Percentiles rank a stretch among this genome's conserved stretches.
Evolutionary conservation across 2,888 invertebrate species (phyloP).

Genomic region (Scaeva pyrastri): DNA sequence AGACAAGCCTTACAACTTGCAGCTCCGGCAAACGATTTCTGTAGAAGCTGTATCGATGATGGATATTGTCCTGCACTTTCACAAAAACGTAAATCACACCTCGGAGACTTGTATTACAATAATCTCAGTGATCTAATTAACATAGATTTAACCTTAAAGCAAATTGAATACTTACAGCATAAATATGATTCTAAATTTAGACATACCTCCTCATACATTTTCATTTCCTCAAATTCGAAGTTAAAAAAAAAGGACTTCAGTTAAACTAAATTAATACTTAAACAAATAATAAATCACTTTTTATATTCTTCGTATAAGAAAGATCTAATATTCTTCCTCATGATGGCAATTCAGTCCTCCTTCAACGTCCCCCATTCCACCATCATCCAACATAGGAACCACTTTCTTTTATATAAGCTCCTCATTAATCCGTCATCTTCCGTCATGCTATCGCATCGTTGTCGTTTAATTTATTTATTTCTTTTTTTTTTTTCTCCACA

Average conservation of each 20-base stretch:
- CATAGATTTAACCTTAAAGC: neutral
- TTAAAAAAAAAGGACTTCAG: neutral
- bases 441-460: conserved; percentile 24
- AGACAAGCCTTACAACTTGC: too few relatives aligned
- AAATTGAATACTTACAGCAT: neutral
- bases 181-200: neutral
- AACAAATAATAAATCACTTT: conserved; percentile 9
- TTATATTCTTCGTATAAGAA: neutral
- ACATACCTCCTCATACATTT: neutral
- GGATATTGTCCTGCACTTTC: too few relatives aligned
- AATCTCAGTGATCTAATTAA: too few relatives aligned
- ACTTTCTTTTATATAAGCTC: conserved; percentile 33
- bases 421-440: conserved; percentile 43
- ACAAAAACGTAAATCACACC: too few relatives aligned
- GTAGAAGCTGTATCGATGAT: too few relatives aligned
- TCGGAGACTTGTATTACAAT: too few relatives aligned
- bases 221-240: conserved; percentile 12
- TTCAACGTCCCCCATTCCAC: neutral
- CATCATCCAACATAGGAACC: too few relatives aligned
- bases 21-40: too few relatives aligned
- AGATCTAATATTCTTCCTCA: conserved; percentile 1
- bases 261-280: neutral
- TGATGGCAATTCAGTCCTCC: neutral
- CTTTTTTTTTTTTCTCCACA: conserved; percentile 30
- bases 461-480: conserved; percentile 63